A percentile compares a stretch with the other conserved stretches of the same genome.
Evolutionary conservation across 2,113 vertebrate genomes (phyloP).

Genomic region (Cyphomyrus plagiostoma): DNA sequence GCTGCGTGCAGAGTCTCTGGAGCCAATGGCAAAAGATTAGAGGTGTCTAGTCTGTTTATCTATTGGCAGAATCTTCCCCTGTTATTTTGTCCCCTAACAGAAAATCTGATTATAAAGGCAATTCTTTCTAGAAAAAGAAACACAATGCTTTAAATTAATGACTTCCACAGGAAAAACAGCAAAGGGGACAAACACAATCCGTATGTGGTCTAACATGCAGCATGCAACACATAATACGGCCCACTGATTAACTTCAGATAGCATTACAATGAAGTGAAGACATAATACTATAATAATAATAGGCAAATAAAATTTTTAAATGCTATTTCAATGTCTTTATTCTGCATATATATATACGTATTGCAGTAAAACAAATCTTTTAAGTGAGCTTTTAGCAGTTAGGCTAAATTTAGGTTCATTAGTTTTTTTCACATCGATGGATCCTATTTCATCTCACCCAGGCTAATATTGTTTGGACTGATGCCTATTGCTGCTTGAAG

Average conservation of each 20-base stretch:
- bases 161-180: background rate
- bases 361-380: background rate
- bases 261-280: background rate
- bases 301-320: background rate
- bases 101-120: conserved; percentile 45
- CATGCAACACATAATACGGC: background rate
- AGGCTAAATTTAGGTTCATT: background rate
- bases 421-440: background rate
- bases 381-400: background rate
- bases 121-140: conserved; percentile 36
- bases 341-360: background rate
- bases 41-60: conserved; percentile 52
- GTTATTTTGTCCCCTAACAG: conserved; percentile 28
- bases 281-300: background rate
- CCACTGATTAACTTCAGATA: background rate
- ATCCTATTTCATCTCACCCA: background rate
- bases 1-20: conserved; percentile 36
- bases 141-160: background rate
- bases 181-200: background rate
- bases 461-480: background rate
- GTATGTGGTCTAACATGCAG: background rate
- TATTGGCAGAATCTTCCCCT: conserved; percentile 47
- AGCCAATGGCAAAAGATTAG: conserved; percentile 49
- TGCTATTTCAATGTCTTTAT: background rate
- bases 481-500: background rate